These are phyloP conservation scores for Anabacerthia variegaticeps DNA, from an alignment of 2,797 vertebrate genomes.

Conservation along the genomic window DNA sequence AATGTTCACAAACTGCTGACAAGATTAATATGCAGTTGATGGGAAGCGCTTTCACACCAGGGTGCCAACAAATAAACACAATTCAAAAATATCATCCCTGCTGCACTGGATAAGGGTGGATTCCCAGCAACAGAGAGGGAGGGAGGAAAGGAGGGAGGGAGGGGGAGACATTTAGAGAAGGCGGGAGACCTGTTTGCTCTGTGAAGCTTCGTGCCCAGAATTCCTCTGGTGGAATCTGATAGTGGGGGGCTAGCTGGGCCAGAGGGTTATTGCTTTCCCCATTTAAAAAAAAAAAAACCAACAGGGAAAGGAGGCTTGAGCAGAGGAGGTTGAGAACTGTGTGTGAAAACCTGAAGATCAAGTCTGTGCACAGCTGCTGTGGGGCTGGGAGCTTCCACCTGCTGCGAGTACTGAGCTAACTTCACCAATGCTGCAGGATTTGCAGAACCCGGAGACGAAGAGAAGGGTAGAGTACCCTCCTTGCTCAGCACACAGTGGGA, in stretches of 20 bases:
- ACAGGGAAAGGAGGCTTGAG: neutral
- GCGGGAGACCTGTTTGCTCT: neutral
- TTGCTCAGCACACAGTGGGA: fast-evolving
- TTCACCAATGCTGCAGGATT: neutral
- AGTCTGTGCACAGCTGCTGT: conserved; percentile 3
- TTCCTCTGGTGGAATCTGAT: conserved; percentile 56
- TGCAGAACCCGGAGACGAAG: neutral
- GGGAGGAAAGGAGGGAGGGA: neutral
- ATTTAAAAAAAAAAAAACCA: neutral
- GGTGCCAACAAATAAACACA: conserved; percentile 97
- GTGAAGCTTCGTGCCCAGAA: conserved; percentile 54
- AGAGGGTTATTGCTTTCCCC: conserved; percentile 34
- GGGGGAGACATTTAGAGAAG: neutral
- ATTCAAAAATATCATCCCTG: conserved; percentile 83
- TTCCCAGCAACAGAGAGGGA: conserved; percentile 22
- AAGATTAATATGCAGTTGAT: conserved; percentile 94
- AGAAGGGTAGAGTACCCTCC: neutral
- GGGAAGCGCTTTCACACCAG: conserved; percentile 87
- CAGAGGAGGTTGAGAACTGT: neutral
- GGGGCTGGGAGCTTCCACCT: neutral
- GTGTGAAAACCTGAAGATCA: conserved; percentile 23
- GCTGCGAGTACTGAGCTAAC: neutral
- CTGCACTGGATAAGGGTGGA: conserved; percentile 65
- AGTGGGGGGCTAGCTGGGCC: neutral
- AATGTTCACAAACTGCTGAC: conserved; percentile 81